A percentile compares a stretch with the other conserved stretches of the same genome.
Evolutionary conservation across 92 coral and sea anemone genomes (phyloP).

Genomic region (Epizoanthus illoricatus): DNA sequence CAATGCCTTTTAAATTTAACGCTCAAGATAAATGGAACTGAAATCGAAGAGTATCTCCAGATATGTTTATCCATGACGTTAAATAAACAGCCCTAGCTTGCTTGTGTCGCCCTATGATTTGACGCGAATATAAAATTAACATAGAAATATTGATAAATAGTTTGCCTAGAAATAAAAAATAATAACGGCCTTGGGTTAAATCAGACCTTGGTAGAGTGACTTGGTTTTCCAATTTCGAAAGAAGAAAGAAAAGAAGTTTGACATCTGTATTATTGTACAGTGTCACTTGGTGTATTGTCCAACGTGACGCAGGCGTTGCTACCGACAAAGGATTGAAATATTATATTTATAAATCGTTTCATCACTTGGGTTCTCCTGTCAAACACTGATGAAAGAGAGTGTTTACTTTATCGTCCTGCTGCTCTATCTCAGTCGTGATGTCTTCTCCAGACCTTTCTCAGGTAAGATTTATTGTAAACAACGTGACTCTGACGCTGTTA

Average conservation of each 20-base stretch:
- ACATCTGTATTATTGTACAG: neutral
- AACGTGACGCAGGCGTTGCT: no score
- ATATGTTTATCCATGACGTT: no score
- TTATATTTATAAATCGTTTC: neutral
- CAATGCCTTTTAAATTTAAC: no score
- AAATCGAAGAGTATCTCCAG: no score
- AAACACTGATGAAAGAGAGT: neutral
- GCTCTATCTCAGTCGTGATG: neutral
- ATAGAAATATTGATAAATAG: neutral
- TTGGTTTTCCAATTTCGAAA: neutral
- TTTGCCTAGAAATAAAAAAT: neutral
- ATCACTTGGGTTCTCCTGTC: neutral
- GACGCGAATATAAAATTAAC: neutral
- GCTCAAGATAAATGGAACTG: no score
- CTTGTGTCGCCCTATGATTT: slow-evolving; percentile 2
- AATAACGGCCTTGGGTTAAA: neutral
- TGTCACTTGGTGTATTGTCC: no score
- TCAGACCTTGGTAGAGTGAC: neutral
- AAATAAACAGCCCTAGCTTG: no score
- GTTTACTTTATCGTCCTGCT: neutral
- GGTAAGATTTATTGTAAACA: slow-evolving; percentile 4
- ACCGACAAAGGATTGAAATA: neutral
- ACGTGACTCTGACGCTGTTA: neutral
- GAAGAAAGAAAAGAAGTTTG: neutral
- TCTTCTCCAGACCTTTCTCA: slow-evolving; percentile 4